These are phyloP conservation scores for Dendroctonus ponderosae DNA, from an alignment of 1,140 invertebrate species.

Conservation along the genomic window DNA sequence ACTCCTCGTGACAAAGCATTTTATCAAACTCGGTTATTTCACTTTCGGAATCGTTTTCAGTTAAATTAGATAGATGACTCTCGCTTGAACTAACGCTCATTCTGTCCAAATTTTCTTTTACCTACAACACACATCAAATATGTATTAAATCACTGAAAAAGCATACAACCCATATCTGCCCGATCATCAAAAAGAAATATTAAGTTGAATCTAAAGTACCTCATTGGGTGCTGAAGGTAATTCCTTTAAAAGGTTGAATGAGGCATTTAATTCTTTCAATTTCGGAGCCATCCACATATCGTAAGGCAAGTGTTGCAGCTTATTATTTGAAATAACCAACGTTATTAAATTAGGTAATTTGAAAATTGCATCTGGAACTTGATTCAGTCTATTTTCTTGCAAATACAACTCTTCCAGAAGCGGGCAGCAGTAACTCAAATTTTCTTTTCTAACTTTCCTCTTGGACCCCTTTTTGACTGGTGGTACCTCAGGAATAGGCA, in stretches of 20 bases:
- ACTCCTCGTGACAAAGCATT: slow-evolving; percentile 41
- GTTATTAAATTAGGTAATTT: slow-evolving; percentile 75
- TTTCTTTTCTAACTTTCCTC: slow-evolving; percentile 47
- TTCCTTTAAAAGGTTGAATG: slow-evolving; percentile 84
- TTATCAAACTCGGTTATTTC: slow-evolving; percentile 44
- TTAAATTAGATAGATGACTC: slow-evolving; percentile 48
- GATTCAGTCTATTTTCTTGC: slow-evolving; percentile 83
- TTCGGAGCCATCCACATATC: slow-evolving; percentile 89
- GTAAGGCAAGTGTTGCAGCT: slow-evolving; percentile 80
- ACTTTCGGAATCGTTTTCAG: slow-evolving; percentile 43
- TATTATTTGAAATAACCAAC: slow-evolving; percentile 92
- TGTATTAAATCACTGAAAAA: slow-evolving; percentile 3
- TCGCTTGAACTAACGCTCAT: slow-evolving; percentile 50
- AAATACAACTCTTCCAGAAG: slow-evolving; percentile 86
- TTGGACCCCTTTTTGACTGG: slow-evolving; percentile 46
- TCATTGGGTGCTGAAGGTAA: slow-evolving; percentile 64
- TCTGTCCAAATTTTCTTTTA: slow-evolving; percentile 47
- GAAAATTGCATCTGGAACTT: slow-evolving; percentile 78
- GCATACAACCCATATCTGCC: too few relatives aligned
- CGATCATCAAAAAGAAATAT: too few relatives aligned
- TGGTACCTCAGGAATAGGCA: slow-evolving; percentile 55
- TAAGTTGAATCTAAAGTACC: too few relatives aligned
- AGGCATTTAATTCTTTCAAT: slow-evolving; percentile 85
- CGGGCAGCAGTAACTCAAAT: slow-evolving; percentile 63
- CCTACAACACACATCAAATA: slow-evolving; percentile 29